Evolutionary conservation across 2,888 invertebrate genomes (phyloP).

Genomic region (Hermodice carunculata): DNA sequence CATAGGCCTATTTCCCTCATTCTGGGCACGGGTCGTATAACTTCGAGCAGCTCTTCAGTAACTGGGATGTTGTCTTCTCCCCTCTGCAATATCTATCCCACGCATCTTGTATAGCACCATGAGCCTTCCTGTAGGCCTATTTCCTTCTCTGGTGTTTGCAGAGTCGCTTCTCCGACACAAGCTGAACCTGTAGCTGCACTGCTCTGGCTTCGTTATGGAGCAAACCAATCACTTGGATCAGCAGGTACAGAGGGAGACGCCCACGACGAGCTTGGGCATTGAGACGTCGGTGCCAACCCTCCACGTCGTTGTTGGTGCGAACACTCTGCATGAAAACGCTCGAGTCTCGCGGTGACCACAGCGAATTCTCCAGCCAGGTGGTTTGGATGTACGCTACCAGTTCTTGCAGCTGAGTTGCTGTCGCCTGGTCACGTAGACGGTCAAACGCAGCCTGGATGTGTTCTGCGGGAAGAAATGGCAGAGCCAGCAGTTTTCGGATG

Average conservation of each 20-base stretch:
- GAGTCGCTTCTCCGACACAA: neutral
- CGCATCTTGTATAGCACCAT: too few relatives aligned
- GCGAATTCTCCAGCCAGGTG: neutral
- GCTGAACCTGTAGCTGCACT: neutral
- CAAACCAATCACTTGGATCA: too few relatives aligned
- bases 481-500: neutral
- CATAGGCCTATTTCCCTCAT: too few relatives aligned
- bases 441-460: neutral
- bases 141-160: neutral
- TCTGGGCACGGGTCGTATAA: too few relatives aligned
- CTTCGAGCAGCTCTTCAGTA: too few relatives aligned
- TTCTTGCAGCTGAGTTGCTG: neutral
- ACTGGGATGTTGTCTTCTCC: too few relatives aligned
- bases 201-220: neutral
- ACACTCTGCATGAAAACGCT: neutral
- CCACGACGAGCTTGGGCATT: neutral
- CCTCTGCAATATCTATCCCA: too few relatives aligned
- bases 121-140: neutral
- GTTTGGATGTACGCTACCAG: neutral
- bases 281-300: too few relatives aligned
- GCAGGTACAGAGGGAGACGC: neutral
- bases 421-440: neutral
- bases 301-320: slow-evolving; percentile 1
- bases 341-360: neutral
- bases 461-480: neutral